A percentile compares a stretch with the other conserved stretches of the same genome.
These are phyloP conservation scores for Vicugna pacos DNA, from an alignment of 2,113 vertebrate genomes.

Conservation along the genomic window DNA sequence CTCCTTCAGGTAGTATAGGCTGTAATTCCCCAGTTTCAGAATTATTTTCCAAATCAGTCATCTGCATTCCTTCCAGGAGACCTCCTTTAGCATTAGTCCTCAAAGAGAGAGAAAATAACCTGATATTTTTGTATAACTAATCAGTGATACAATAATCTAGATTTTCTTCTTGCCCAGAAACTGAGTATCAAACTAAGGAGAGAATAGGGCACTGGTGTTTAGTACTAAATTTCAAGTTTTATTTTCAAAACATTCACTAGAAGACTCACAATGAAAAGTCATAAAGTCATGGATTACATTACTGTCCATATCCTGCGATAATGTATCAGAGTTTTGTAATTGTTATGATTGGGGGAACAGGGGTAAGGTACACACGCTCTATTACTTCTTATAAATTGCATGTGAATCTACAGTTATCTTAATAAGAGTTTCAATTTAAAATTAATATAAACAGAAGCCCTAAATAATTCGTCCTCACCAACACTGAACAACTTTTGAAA, in stretches of 20 bases:
- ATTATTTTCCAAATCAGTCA: conserved; percentile 87
- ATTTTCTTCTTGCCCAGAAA: conserved; percentile 47
- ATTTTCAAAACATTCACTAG: background rate
- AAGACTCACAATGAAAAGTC: conserved; percentile 29
- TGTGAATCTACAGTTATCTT: background rate
- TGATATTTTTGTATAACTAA: conserved; percentile 37
- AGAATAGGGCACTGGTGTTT: background rate
- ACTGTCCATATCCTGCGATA: background rate
- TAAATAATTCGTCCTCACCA: conserved; percentile 39
- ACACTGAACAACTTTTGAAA: background rate
- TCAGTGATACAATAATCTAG: background rate
- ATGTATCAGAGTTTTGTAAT: background rate
- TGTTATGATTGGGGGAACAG: background rate
- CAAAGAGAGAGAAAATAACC: background rate
- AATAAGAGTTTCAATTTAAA: conserved; percentile 5
- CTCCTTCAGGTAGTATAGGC: conserved; percentile 87
- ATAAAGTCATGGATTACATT: background rate
- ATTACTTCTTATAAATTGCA: conserved; percentile 38
- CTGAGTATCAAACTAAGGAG: background rate
- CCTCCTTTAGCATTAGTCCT: conserved; percentile 85
- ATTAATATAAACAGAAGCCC: background rate
- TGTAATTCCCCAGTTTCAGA: conserved; percentile 89
- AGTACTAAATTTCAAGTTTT: conserved; percentile 51
- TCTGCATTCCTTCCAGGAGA: conserved; percentile 83
- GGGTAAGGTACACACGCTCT: background rate